Base-by-base conservation (phyloP, 2,888 invertebrate genomes). In the Holacanthella duospinosa region DNA sequence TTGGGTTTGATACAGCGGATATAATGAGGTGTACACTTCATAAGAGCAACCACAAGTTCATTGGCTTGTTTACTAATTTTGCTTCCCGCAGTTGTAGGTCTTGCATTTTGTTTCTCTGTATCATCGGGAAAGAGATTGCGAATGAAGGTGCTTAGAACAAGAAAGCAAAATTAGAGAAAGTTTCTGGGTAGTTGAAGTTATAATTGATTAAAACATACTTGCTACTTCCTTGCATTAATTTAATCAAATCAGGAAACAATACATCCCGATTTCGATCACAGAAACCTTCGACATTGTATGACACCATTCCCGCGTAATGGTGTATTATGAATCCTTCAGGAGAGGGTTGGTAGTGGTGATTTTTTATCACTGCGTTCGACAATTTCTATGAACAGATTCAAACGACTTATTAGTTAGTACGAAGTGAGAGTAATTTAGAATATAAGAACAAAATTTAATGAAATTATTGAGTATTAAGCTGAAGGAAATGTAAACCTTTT, bases 1-100 rank as follows among this genome's bases (percentile, higher is more conserved):
- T 86, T 86, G 21, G 86, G 85, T 75, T 86, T 86, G 71, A 86
- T 85, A 75, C 85, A 86, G 59, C 85, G 78, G 65, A 86, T 84
- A 75, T 86, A 86, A 76, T 85, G 85, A 6, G 85, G 85, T 2
- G 83, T 82, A 74, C 85, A 85, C 72, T 81, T 80, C 82, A 83
- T 85, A 71, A 86, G 75, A 53, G 84, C 83, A 2, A 81, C 82
- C 9, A 86, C 84, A 61, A 86, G 77, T 65, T 81, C 79, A 76
- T 84, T 85, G 21, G 85, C 85, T 75, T 86, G 85, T 53, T 78
- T 82, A 74, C 82, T 81, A 69, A 86, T 86, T 77, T 86, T 86
- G 64, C 77, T 82, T 56, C 85, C 83, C 26, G 82, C 84, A 2
- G 85, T 85, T 4, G 85, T 82, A 3, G 85, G 85, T 65, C 84